phyloP scores from a whole-genome alignment of 2,888 invertebrate species.

The Morpho helenor region DNA sequence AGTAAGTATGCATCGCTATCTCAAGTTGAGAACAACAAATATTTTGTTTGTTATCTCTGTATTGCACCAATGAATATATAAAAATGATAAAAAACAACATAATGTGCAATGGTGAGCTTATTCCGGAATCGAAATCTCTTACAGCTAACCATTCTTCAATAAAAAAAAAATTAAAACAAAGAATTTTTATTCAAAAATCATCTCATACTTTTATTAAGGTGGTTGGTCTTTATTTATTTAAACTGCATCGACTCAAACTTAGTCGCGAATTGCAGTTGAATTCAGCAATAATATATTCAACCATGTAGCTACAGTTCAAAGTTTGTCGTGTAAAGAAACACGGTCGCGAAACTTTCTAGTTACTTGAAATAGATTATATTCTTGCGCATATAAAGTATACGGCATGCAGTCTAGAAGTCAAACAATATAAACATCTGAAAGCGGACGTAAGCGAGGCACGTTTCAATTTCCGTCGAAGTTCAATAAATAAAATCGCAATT shows the following conservation, averaged over 20 bases:
- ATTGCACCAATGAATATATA: too few species aligned
- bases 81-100: too few species aligned
- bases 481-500: slow-evolving; percentile 23
- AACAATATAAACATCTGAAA: slow-evolving; percentile 22
- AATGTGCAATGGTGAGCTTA: too few species aligned
- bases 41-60: too few species aligned
- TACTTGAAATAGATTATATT: slow-evolving; percentile 24
- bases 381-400: slow-evolving; percentile 19
- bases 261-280: slow-evolving; percentile 18
- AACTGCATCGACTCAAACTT: slow-evolving; percentile 16
- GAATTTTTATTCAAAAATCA: too few species aligned
- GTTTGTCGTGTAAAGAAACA: slow-evolving; percentile 26
- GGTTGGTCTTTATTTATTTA: not conserved
- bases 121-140: too few species aligned
- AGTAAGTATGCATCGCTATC: too few species aligned
- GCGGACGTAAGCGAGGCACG: slow-evolving; percentile 19
- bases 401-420: slow-evolving; percentile 23
- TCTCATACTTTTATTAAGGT: too few species aligned
- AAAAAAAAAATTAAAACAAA: too few species aligned
- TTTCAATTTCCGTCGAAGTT: slow-evolving; percentile 23
- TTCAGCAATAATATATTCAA: slow-evolving; percentile 10
- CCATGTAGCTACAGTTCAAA: slow-evolving; percentile 21
- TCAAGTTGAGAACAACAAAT: too few species aligned
- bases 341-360: slow-evolving; percentile 23
- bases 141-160: too few species aligned